Evolutionary conservation across 2,797 vertebrate species (phyloP), one percentile per base, ranked within the genome.

Genomic region (Triplophysa bombifrons): DNA sequence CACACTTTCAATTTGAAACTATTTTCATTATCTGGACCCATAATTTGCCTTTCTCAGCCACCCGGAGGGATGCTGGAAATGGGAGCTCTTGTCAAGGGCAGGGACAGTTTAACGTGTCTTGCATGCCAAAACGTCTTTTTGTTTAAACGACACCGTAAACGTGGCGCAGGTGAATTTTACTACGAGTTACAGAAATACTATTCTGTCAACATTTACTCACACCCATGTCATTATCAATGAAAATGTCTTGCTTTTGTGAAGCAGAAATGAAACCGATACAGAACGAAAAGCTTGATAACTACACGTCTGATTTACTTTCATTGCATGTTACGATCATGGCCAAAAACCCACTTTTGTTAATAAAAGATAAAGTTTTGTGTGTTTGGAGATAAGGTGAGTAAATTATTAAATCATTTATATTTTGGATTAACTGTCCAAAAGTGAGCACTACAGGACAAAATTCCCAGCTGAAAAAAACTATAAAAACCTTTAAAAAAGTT

Each of bases 1-100:
- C 91, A 89, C 91, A 87, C 91, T 91, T 93, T 93, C 92, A 93
- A 93, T 92, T 91, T 92, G 86, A 92, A 92, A 93, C 89, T 91
- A 93, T 93, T 93, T 91, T 91, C 91, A 92, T 93, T 93, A 92
- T 92, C 91, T 90, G 89, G 75, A 86, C 89, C 87, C 86, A 87
- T 93, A 92, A 94, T 93, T 92, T 92, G 89, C 90, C 90, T 91
- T 88, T 85, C 87, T 86, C 85, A n/a, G 68, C 89, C 88, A 88
- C 89, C 91, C 92, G 88, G 88, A 89, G 91, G 91, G 92, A 91
- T 82, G 87, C 85, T 78, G 87, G 87, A 90, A 91, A 91, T 87
- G 87, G 88, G 91, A 90, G 86, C 88, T 91, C 80, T 84, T 90
- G 90, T 91, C 88, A 90, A 91, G 91, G 91, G 91, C 90, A 90